Evolutionary conservation across 1,140 invertebrate species (phyloP), one percentile per base, ranked within the genome.

Genomic region (Aphaenogaster rudis): DNA sequence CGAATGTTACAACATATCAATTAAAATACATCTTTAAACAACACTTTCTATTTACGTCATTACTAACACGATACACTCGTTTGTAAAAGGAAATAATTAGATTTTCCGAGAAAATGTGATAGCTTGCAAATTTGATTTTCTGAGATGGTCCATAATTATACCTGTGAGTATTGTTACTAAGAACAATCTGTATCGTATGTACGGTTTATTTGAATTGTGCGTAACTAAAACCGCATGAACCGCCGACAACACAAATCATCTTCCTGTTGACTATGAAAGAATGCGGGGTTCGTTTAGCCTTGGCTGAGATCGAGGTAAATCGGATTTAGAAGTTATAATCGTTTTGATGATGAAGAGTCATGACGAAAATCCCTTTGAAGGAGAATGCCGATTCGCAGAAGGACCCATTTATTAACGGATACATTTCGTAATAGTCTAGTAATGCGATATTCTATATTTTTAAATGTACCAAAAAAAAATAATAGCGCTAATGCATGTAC

Each of bases 201-300:
- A 21, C n/a, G 17, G 17, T n/a, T 57, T 57, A 45, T 33, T 74
- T 4, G 33, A 48, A 76, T 61, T 82, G 28, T 81, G 79, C 39
- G 21, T 82, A 82, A 82, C 39, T 72, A 59, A 82, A 82, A 82
- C 67, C 80, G 11, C 69, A 84, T 45, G 42, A 74, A 11, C 13
- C 5, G 48, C 4, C 28, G 42, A 54, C 48, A 79, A 50, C 63
- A 33, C 45, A 57, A 36, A 59, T 61, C 54, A 84, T 21, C 54
- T 84, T 84, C 33, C 54, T 74, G 80, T 74, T 39, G 42, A 74
- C 28, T 76, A 33, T n/a, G 61, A 28, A 84, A 76, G 42, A 76
- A 76, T 74, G 28, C 69, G 17, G 15, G 72, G 52, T 82, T 67
- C 11, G n/a, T 63, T 84, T 84, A 61, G 33, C 69, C 80, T 84